Evolutionary conservation across 1,140 invertebrate genomes (phyloP).

Genomic region (Drosophila sturtevanti): DNA sequence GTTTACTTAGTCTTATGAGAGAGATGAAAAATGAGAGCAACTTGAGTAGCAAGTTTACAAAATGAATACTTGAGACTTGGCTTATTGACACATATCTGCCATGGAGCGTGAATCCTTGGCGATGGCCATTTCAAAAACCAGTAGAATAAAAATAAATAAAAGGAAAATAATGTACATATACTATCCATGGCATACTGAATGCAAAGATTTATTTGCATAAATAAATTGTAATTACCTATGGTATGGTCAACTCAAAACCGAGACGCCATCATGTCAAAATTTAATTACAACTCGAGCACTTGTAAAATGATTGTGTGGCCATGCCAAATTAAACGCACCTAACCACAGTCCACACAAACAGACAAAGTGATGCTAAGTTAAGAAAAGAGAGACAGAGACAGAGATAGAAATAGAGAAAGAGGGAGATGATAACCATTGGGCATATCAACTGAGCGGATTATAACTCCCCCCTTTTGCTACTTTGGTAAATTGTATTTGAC

Average conservation of each 20-base stretch:
- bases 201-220: neutral
- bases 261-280: constrained; percentile 41
- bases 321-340: constrained; percentile 46
- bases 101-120: constrained; percentile 29
- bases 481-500: constrained; percentile 50
- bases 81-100: constrained; percentile 54
- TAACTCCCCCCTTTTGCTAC: neutral
- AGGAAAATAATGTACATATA: neutral
- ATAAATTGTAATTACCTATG: neutral
- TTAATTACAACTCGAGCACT: constrained; percentile 47
- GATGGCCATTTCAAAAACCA: neutral
- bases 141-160: neutral
- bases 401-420: neutral
- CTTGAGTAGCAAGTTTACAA: constrained; percentile 26
- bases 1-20: constrained; percentile 52
- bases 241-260: neutral
- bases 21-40: constrained; percentile 29
- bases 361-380: neutral
- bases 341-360: constrained; percentile 26
- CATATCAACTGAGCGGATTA: constrained; percentile 26
- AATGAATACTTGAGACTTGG: constrained; percentile 23
- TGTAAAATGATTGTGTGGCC: constrained; percentile 49
- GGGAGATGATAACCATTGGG: constrained; percentile 32
- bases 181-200: neutral
- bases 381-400: neutral